Conservation (phyloP, 92 coral and sea anemone species). For the Epizoanthus rinbou region DNA sequence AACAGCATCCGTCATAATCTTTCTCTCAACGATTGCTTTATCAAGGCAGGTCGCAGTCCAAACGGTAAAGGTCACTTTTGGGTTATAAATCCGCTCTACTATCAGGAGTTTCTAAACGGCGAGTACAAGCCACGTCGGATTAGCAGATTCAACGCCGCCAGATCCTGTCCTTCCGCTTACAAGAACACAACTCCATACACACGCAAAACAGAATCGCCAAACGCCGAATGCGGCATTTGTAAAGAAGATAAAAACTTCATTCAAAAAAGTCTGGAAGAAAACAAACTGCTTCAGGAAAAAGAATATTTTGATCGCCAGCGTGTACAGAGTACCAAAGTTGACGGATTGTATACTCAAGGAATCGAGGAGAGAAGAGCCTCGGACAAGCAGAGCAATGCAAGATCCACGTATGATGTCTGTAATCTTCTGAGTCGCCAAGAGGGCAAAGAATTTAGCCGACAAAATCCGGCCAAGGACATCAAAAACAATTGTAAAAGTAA, state of each 20-base stretch:
- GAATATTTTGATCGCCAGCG: conserved; percentile 12
- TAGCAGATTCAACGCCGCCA: conserved; percentile 9
- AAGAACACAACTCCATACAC: background rate
- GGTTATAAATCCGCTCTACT: conserved; percentile 82
- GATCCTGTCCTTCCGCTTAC: conserved; percentile 10
- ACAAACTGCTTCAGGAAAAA: background rate
- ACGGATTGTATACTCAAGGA: background rate
- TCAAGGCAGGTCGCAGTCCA: conserved; percentile 95
- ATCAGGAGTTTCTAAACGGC: conserved; percentile 88
- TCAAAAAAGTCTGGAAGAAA: conserved; percentile 6
- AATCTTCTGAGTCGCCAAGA: conserved; percentile 27
- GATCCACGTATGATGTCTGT: conserved; percentile 18
- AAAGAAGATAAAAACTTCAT: conserved; percentile 24
- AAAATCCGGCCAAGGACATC: background rate
- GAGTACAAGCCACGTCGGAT: conserved; percentile 64
- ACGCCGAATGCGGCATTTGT: conserved; percentile 7
- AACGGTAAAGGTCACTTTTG: conserved; percentile 97
- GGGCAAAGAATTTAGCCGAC: conserved; percentile 7
- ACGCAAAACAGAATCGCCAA: background rate
- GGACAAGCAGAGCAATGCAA: background rate
- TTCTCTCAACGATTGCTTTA: conserved; percentile 91
- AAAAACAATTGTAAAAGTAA: conserved; percentile 1
- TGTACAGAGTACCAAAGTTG: conserved; percentile 32
- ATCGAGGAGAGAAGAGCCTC: conserved; percentile 4
- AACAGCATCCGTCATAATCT: conserved; percentile 95